Evolutionary conservation across 2,113 vertebrate species (phyloP).

Genomic region (Heterochromis multidens): DNA sequence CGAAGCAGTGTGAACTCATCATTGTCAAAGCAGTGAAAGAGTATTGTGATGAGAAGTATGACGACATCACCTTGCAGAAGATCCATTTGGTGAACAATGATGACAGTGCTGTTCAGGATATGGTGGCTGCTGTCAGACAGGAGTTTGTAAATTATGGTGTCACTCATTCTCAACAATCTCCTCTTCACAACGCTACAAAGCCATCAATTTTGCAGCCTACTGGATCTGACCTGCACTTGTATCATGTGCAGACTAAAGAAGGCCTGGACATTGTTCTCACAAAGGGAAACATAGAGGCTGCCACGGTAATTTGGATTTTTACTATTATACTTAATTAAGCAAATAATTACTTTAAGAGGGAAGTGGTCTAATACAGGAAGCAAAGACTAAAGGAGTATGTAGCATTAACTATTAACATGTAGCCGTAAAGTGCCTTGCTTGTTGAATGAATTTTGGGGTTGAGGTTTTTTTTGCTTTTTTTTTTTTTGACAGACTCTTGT

Average conservation of each 20-base stretch:
- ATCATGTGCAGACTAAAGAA: conserved; percentile 58
- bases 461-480: too few species aligned
- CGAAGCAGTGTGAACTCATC: conserved; percentile 55
- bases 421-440: too few species aligned
- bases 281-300: conserved; percentile 71
- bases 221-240: background rate
- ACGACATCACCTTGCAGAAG: conserved; percentile 59
- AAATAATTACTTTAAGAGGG: background rate
- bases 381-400: background rate
- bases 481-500: too few species aligned
- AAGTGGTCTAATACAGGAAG: background rate
- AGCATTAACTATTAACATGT: background rate
- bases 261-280: conserved; percentile 74
- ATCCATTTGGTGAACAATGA: conserved; percentile 77
- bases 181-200: fast-evolving
- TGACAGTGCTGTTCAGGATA: conserved; percentile 42
- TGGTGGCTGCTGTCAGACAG: conserved; percentile 61
- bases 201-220: background rate
- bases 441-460: too few species aligned
- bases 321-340: background rate
- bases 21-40: conserved; percentile 79
- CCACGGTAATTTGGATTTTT: conserved; percentile 70
- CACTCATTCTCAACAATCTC: background rate
- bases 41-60: conserved; percentile 52
- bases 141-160: conserved; percentile 44